phyloP scores from a whole-genome alignment of 1,140 invertebrate genomes.

The Tetragonula clypearis region DNA sequence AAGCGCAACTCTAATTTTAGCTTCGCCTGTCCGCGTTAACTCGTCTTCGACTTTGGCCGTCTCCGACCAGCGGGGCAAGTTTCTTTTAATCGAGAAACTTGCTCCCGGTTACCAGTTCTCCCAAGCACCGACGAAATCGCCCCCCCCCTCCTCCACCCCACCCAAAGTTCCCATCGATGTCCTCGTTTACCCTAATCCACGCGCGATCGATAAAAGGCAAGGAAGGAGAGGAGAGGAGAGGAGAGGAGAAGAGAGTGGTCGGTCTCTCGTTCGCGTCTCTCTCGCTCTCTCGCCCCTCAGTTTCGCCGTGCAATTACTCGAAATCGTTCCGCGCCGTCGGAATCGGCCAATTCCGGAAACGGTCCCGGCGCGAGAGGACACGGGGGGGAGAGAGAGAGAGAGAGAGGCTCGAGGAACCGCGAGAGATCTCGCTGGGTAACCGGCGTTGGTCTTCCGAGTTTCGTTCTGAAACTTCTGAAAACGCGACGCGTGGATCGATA shows the following conservation, averaged over 20 bases:
- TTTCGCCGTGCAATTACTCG: conserved; percentile 18
- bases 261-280: too few relatives aligned
- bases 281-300: not conserved
- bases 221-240: too few relatives aligned
- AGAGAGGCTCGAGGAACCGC: not conserved
- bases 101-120: not conserved
- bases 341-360: not conserved
- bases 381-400: too few relatives aligned
- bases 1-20: not conserved
- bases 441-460: not conserved
- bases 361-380: not conserved
- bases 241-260: too few relatives aligned
- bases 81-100: conserved; percentile 17
- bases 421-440: conserved; percentile 1
- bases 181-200: conserved; percentile 5
- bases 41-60: not conserved
- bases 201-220: not conserved
- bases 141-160: too few relatives aligned
- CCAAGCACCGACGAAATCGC: not conserved
- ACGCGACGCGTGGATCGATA: conserved; percentile 47
- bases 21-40: not conserved
- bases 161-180: not conserved
- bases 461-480: conserved; percentile 34
- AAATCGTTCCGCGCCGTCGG: not conserved
- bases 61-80: not conserved